A percentile compares a stretch with the other conserved stretches of the same genome.
Conservation (phyloP, 2,797 vertebrate genomes). For the Fratercula arctica region DNA sequence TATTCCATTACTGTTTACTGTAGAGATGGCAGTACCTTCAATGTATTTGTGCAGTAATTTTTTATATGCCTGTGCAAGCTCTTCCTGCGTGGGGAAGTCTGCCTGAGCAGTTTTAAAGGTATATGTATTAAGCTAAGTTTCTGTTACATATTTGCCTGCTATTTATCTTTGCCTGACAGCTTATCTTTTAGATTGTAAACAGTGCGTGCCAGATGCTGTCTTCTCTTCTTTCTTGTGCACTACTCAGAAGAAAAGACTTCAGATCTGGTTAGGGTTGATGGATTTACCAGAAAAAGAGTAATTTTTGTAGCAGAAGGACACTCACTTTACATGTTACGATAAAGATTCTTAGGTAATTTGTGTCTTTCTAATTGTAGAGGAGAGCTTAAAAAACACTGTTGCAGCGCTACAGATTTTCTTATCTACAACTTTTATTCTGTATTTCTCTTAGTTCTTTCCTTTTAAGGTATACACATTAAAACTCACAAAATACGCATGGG, state of each 20-base stretch:
- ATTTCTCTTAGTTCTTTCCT: background rate
- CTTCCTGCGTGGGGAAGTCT: background rate
- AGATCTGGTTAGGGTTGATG: background rate
- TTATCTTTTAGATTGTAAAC: background rate
- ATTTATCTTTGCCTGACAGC: background rate
- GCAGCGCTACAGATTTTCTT: background rate
- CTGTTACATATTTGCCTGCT: background rate
- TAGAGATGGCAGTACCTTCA: background rate
- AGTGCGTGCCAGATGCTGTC: background rate
- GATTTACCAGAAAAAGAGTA: background rate
- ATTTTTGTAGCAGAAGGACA: background rate
- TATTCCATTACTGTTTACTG: background rate
- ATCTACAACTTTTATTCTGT: background rate
- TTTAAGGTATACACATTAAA: background rate
- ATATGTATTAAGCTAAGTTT: background rate
- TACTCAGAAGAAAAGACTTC: background rate
- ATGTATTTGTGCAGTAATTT: background rate
- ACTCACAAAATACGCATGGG: slow-evolving; percentile 8
- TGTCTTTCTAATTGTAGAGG: background rate
- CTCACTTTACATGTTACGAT: background rate
- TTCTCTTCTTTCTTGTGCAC: background rate
- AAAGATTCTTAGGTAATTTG: background rate
- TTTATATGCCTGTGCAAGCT: background rate
- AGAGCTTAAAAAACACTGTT: background rate
- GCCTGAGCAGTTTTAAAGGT: background rate